Evolutionary conservation across 2,797 vertebrate species (phyloP).

Genomic region (Petrocephalus schoutedeni): DNA sequence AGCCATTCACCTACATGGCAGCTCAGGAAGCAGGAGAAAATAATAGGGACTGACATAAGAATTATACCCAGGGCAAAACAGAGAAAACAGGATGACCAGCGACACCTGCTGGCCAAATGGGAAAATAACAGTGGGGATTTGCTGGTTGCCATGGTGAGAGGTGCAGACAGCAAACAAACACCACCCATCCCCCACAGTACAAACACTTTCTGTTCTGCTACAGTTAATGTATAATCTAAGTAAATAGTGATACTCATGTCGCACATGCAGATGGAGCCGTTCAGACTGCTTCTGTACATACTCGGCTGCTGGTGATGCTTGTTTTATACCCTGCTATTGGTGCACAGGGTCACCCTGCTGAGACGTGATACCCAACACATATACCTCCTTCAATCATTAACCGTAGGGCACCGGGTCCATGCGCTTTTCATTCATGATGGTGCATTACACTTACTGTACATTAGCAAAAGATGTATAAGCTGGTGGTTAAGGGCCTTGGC

Average conservation of each 20-base stretch:
- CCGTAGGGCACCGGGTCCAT: not conserved
- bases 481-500: too few relatives aligned
- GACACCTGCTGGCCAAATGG: not conserved
- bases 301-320: not conserved
- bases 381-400: not conserved
- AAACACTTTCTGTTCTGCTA: not conserved
- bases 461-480: not conserved
- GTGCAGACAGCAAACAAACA: not conserved
- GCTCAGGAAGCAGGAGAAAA: not conserved
- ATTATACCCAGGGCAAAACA: not conserved
- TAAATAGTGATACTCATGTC: not conserved
- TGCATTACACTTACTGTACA: not conserved
- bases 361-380: not conserved
- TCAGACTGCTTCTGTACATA: not conserved
- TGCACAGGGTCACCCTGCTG: not conserved
- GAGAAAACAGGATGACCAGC: not conserved
- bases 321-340: not conserved
- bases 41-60: not conserved
- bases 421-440: not conserved
- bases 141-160: not conserved
- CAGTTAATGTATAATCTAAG: not conserved
- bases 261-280: not conserved
- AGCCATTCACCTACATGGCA: not conserved
- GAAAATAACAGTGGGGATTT: not conserved
- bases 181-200: not conserved